These are phyloP conservation scores for Gnathonemus echidnorhynchus DNA, from an alignment of 2,113 vertebrate genomes.

Conservation along the genomic window DNA sequence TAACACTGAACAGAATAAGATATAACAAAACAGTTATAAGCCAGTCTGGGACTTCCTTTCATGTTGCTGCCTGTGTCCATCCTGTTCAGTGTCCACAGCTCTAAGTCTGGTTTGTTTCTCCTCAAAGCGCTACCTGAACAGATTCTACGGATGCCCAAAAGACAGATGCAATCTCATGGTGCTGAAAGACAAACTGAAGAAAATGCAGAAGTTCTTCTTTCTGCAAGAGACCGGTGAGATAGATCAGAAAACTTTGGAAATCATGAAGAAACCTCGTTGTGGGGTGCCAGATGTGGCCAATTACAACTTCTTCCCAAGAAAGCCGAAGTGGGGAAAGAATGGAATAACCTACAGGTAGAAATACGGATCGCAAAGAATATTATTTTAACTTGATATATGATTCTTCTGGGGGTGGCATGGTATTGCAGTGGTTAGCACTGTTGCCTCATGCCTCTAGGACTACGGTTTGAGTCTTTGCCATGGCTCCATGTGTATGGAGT, in stretches of 20 bases:
- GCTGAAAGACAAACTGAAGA: slow-evolving; percentile 91
- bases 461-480: not conserved
- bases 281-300: slow-evolving; percentile 96
- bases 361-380: not conserved
- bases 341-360: slow-evolving; percentile 86
- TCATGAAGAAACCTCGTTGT: slow-evolving; percentile 93
- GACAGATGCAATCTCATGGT: slow-evolving; percentile 91
- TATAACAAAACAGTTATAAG: not conserved
- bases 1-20: not conserved
- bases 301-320: slow-evolving; percentile 96
- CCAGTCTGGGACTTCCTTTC: not conserved
- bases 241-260: slow-evolving; percentile 84
- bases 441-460: not conserved
- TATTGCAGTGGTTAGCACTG: not conserved
- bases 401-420: not conserved
- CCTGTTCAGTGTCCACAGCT: not conserved
- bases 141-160: slow-evolving; percentile 92
- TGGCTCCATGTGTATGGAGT: not conserved
- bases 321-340: slow-evolving; percentile 93
- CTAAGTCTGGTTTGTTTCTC: not conserved
- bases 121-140: slow-evolving; percentile 88
- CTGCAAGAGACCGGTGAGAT: slow-evolving; percentile 87
- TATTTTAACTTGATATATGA: not conserved
- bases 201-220: slow-evolving; percentile 97
- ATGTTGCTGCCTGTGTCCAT: slow-evolving; percentile 15